These are phyloP conservation scores for Nasonia oneida DNA, from an alignment of 2,888 invertebrate species.

Conservation along the genomic window DNA sequence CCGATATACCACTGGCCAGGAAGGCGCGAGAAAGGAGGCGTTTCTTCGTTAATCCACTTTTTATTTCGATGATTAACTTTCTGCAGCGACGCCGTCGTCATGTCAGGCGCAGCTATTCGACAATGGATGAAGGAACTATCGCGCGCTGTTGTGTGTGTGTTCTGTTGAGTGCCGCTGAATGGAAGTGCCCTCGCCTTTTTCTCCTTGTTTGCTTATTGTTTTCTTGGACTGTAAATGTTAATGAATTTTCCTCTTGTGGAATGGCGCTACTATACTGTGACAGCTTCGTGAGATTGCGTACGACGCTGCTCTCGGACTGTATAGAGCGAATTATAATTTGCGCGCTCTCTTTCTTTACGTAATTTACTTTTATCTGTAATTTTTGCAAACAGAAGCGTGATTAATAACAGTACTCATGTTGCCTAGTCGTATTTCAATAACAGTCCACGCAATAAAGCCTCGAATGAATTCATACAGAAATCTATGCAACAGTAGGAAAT, in stretches of 20 bases:
- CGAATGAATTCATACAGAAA: not conserved
- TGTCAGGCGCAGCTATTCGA: not conserved
- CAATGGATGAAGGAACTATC: not conserved
- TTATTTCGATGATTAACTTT: conserved; percentile 37
- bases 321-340: too few species aligned
- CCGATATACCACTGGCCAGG: not conserved
- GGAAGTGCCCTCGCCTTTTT: not conserved
- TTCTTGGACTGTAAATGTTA: not conserved
- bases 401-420: not conserved
- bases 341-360: too few species aligned
- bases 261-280: not conserved
- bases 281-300: not conserved
- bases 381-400: not conserved
- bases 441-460: not conserved
- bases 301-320: not conserved
- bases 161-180: conserved; percentile 12
- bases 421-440: not conserved
- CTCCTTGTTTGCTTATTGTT: not conserved
- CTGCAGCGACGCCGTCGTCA: not conserved
- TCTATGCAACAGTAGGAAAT: not conserved
- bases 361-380: too few species aligned
- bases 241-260: not conserved
- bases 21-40: not conserved
- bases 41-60: conserved; percentile 42
- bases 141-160: not conserved